Base-by-base conservation (phyloP, 2,888 invertebrate genomes). In the Coleophora flavipennella region DNA sequence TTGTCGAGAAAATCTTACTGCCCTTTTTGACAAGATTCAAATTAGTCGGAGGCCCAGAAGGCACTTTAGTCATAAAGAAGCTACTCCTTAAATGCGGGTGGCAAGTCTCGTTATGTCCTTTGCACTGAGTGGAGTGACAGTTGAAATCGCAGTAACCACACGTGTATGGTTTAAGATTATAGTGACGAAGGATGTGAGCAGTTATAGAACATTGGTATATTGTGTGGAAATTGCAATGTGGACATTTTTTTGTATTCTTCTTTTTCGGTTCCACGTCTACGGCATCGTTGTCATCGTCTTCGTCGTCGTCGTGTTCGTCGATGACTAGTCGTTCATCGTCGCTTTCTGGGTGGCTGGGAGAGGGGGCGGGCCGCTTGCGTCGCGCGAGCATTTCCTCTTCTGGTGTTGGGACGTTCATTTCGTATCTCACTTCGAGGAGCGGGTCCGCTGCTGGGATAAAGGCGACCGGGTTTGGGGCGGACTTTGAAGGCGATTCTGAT, bases 111-210 rank as follows among this genome's bases (percentile, higher is more conserved):
- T 69, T 50, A 41, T 88, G 87, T 2, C 41, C 46, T 1, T 20
- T 55, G 36, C 10, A 87, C 50, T 1, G 44, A 31, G 12, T 53
- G 50, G 11, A 66, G 29, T 4, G 4, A 10, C 29, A 29, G 29
- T 11, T 11, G 36, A 57, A 62, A 1, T 55, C 43, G 48, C 88
- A 89, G 40, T 75, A 60, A 0, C 43, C 46, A 48, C 88, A 89
- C 1, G 50, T 51, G 43, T 57, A 80, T 0, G 85, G 79, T 43
- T 79, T 80, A 8, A 83, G 48, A 3, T 68, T 62, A 67, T 77
- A 86, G 54, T 88, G 88, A 2, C 68, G 58, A 27, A 76, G 55
- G 6, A 77, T 55, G 50, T 88, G 88, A 33, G 67, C 61, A 11
- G n/a, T n/a, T n/a, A n/a, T n/a, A n/a, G n/a, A n/a, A n/a, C n/a